Conservation (phyloP, 2,113 vertebrate species). For the Piprites chloris region DNA sequence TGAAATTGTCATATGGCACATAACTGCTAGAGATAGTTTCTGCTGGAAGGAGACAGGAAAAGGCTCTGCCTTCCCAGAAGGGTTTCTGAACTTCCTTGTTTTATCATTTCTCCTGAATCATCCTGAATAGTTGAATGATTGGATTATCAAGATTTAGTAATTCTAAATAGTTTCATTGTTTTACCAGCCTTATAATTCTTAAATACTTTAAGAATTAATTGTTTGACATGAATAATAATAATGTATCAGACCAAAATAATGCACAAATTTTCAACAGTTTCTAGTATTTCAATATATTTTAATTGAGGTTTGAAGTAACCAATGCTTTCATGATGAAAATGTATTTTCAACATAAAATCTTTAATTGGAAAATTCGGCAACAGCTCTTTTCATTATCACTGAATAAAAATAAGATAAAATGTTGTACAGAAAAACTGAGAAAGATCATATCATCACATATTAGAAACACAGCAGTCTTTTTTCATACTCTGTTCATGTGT, state of each 20-base stretch:
- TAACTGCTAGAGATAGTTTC: neutral
- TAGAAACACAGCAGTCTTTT: neutral
- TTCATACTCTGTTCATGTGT: neutral
- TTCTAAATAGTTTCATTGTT: neutral
- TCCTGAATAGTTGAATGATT: neutral
- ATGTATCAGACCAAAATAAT: neutral
- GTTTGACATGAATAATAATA: neutral
- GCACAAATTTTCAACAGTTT: neutral
- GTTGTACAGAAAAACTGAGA: slow-evolving; percentile 9
- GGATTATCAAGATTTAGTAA: neutral
- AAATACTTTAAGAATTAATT: neutral
- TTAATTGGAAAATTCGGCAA: slow-evolving; percentile 10
- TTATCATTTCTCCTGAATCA: neutral
- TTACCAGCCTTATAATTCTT: neutral
- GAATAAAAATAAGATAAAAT: slow-evolving; percentile 40
- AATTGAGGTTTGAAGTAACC: neutral
- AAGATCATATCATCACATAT: slow-evolving; percentile 4
- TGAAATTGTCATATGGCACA: neutral
- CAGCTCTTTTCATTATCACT: slow-evolving; percentile 44
- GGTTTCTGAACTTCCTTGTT: neutral
- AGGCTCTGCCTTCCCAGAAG: neutral
- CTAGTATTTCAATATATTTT: slow-evolving; percentile 23
- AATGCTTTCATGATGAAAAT: neutral
- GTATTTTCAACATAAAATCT: slow-evolving; percentile 11
- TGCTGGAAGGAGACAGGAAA: neutral